Base-by-base conservation (phyloP, 1,140 invertebrate species). In the Manduca sexta region DNA sequence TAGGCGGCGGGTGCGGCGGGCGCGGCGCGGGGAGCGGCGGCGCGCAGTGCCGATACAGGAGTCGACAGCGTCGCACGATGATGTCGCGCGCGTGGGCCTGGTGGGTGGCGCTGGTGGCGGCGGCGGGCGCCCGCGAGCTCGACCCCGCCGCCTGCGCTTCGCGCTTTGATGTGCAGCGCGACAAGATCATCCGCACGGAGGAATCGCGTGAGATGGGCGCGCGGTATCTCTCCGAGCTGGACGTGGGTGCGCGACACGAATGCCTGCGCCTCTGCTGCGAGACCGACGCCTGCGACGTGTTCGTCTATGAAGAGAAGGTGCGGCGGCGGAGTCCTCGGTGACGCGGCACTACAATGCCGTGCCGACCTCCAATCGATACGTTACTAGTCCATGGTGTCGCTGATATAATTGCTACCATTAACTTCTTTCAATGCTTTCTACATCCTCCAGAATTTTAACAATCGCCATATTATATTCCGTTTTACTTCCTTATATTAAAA, bases 291-390 rank as follows among this genome's bases (percentile, higher is more conserved):
- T 98, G 96, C 74, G 96, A 97, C 81, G 94, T 97, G 7, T 96
- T 96, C 73, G 92, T 97, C 55, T 97, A 93, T 68, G 95, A 98
- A 78, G 93, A 97, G 73, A 97, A 96, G 90, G 94, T 95, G 40
- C 8, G 38, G 11, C 6, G 21, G 4, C n/a, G n/a, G n/a, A n/a
- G n/a, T n/a, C n/a, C n/a, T n/a, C n/a, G n/a, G n/a, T n/a, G n/a
- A n/a, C n/a, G n/a, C n/a, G n/a, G n/a, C n/a, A n/a, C n/a, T n/a
- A n/a, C n/a, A n/a, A n/a, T n/a, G n/a, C n/a, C n/a, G n/a, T n/a
- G n/a, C n/a, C n/a, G n/a, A n/a, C n/a, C n/a, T n/a, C n/a, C n/a
- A n/a, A n/a, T n/a, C n/a, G n/a, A n/a, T n/a, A n/a, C n/a, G n/a
- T n/a, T n/a, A n/a, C n/a, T n/a, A n/a, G n/a, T n/a, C n/a, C n/a